Evolutionary conservation across 2,888 invertebrate genomes (phyloP), one percentile per base, ranked within the genome.

Genomic region (Sarcophaga caerulescens): DNA sequence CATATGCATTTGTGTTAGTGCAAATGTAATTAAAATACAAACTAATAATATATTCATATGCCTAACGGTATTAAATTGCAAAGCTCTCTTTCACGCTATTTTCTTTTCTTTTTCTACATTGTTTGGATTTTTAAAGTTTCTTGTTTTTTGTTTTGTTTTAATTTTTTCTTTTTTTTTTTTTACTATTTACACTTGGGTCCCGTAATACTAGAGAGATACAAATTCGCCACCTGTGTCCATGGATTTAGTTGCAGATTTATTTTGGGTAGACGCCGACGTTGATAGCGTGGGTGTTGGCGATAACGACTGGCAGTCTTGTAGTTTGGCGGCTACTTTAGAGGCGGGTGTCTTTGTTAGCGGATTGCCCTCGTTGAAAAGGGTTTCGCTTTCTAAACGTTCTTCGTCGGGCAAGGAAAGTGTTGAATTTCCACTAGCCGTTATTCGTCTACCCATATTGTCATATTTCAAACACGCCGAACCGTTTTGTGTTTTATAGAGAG

Each of bases 381-480:
- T 93, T 87, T 93, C 93, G 71, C 89, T 92, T 87, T 93, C 92
- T 35, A 90, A 87, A 14, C 90, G 89, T 76, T 94, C 93, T 88
- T 94, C 94, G 90, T 95, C 97, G 87, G 97, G 96, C 88, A 98
- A 94, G 45, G 97, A 97, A 92, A 97, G 95, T 44, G 96, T 97
- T 11, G 97, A 97, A 92, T 97, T 97, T 70, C 98, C 98, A 87
- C 97, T 97, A 57, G 97, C 97, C 12, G 97, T 98, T 75, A 97
- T 97, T 88, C 97, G 95, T 76, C 97, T 96, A 10, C 97, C 97
- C 96, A 97, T 97, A 93, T 97, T 97, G 93, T 98, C 98, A 92
- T 98, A 97, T 87, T 96, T 96, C 87, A 92, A 91, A 35, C 89
- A 89, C n/a, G 89, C 90, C 44, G 90, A 88, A 57, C 85, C 84